These are phyloP conservation scores for Crocallis elinguaria DNA, from an alignment of 2,888 invertebrate species.

Conservation along the genomic window DNA sequence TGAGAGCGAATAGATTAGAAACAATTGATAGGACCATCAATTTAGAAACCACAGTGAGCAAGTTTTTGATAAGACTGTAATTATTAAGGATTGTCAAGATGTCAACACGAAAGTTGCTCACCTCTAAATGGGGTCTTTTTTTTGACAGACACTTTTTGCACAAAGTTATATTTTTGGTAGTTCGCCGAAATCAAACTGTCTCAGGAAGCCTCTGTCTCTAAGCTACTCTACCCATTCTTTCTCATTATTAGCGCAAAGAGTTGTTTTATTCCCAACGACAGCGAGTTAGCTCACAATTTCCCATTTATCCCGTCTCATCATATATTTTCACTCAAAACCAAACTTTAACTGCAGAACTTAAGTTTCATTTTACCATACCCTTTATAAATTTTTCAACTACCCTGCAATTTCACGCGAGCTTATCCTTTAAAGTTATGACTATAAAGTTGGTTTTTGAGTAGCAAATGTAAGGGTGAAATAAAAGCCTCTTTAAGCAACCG, in stretches of 20 bases:
- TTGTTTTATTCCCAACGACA: slow-evolving; percentile 80
- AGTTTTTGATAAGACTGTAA: too few species aligned
- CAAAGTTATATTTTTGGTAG: too few species aligned
- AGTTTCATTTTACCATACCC: slow-evolving; percentile 3
- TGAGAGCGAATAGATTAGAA: too few species aligned
- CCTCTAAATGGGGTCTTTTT: too few species aligned
- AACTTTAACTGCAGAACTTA: slow-evolving; percentile 41
- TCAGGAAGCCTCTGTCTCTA: slow-evolving; percentile 31
- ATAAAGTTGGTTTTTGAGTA: slow-evolving; percentile 38
- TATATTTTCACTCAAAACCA: slow-evolving; percentile 40
- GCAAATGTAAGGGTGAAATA: slow-evolving; percentile 27
- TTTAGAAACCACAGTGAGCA: too few species aligned
- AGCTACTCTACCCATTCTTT: slow-evolving; percentile 60
- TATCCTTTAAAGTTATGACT: slow-evolving; percentile 20
- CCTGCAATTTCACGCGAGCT: slow-evolving; percentile 10
- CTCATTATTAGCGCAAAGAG: slow-evolving; percentile 83
- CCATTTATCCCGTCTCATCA: slow-evolving; percentile 74
- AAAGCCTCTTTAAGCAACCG: slow-evolving; percentile 65
- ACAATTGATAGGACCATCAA: too few species aligned
- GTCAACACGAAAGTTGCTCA: too few species aligned
- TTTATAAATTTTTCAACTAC: slow-evolving; percentile 13
- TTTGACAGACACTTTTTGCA: too few species aligned
- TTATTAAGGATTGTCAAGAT: too few species aligned
- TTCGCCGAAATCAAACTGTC: too few species aligned
- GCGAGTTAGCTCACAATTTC: slow-evolving; percentile 81